phyloP scores from a whole-genome alignment of 1,140 invertebrate genomes.

The Acromyrmex echinatior region DNA sequence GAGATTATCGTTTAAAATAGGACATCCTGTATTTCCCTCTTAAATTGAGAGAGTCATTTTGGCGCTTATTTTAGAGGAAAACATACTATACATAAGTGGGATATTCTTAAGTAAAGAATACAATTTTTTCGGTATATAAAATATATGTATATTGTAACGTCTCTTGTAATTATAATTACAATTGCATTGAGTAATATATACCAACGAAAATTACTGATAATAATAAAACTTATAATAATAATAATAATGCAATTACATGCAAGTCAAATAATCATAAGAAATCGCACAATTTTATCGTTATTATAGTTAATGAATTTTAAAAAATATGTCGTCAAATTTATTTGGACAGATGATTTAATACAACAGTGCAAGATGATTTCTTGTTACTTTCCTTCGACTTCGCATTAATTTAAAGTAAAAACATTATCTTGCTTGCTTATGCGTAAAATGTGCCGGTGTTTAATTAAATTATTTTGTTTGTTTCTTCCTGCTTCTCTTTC shows the following conservation, averaged over 20 bases:
- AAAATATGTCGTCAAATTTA: background rate
- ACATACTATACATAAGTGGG: no score
- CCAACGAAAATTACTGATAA: background rate
- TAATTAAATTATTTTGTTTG: conserved; percentile 36
- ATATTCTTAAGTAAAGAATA: no score
- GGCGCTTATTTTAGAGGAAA: no score
- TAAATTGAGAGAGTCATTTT: no score
- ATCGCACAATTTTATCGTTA: conserved; percentile 3
- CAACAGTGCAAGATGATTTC: background rate
- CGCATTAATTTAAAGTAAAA: background rate
- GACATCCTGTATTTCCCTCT: no score
- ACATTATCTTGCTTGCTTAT: background rate
- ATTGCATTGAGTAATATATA: background rate
- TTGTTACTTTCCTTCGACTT: background rate
- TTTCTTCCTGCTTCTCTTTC: background rate
- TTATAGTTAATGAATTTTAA: background rate
- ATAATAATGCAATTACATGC: background rate
- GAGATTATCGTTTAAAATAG: no score
- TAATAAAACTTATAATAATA: conserved; percentile 18
- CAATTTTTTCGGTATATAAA: no score
- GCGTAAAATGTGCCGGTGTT: background rate
- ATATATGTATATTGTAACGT: no score
- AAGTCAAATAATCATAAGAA: background rate
- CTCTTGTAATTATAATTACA: conserved; percentile 12
- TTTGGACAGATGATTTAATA: background rate